Evolutionary conservation across 2,797 vertebrate genomes (phyloP).

Genomic region (Coccyzus lansbergi): DNA sequence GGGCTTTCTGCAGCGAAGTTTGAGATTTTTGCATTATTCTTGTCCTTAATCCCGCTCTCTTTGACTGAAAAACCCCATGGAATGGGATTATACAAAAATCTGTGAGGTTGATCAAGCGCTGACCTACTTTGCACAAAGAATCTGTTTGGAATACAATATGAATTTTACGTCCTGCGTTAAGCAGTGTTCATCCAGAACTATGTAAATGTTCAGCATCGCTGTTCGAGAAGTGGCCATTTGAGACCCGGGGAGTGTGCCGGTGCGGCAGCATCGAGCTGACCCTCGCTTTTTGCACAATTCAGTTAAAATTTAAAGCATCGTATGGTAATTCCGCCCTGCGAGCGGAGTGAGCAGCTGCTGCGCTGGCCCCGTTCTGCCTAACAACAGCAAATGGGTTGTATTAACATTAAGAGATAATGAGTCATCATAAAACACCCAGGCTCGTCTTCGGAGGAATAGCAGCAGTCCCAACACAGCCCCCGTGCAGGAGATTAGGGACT

Average conservation of each 20-base stretch:
- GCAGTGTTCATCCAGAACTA: background rate
- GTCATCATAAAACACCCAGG: constrained; percentile 32
- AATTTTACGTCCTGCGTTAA: background rate
- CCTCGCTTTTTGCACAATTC: background rate
- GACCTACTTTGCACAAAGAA: constrained; percentile 69
- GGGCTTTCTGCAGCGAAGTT: constrained; percentile 25
- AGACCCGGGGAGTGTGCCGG: background rate
- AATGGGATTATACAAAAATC: constrained; percentile 67
- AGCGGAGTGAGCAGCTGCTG: constrained; percentile 1
- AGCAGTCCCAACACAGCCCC: constrained; percentile 24
- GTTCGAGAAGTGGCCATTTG: background rate
- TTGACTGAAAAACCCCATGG: constrained; percentile 52
- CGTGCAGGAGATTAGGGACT: constrained; percentile 34
- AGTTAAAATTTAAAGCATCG: background rate
- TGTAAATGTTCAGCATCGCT: rapidly evolving
- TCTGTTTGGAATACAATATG: constrained; percentile 41
- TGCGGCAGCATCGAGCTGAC: background rate
- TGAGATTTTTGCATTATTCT: constrained; percentile 1
- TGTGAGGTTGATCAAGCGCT: constrained; percentile 59
- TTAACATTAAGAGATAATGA: constrained; percentile 58
- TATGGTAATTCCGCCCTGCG: background rate
- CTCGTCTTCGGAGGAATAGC: constrained; percentile 32
- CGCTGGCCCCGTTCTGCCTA: constrained; percentile 48
- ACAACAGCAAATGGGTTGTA: constrained; percentile 46
- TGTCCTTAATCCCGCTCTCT: constrained; percentile 48